Conservation (phyloP, 2,888 invertebrate genomes). For the Isoperla grammatica region DNA sequence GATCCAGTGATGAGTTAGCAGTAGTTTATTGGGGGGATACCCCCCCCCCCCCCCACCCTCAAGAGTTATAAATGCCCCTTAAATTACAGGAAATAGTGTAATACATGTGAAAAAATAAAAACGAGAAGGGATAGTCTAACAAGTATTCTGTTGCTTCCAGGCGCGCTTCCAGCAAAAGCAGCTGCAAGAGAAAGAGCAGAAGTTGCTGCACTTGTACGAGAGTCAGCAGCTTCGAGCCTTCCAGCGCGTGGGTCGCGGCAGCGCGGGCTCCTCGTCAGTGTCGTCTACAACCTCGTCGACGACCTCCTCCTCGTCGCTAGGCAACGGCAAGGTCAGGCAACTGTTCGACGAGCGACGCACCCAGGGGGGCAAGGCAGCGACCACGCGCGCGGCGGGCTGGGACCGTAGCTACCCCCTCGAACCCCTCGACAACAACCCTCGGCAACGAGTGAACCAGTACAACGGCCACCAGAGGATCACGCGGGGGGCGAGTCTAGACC, state of each 20-base stretch:
- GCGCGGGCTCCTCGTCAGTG: constrained; percentile 40
- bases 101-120: no score
- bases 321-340: constrained; percentile 61
- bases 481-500: constrained; percentile 26
- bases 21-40: no score
- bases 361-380: constrained; percentile 45
- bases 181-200: constrained; percentile 72
- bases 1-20: no score
- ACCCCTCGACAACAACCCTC: constrained; percentile 56
- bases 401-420: constrained; percentile 78
- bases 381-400: constrained; percentile 32
- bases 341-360: constrained; percentile 76
- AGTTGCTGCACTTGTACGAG: constrained; percentile 64
- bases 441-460: constrained; percentile 28
- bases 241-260: constrained; percentile 51
- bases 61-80: no score
- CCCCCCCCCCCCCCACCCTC: no score
- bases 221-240: constrained; percentile 61
- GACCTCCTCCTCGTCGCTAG: constrained; percentile 33
- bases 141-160: no score
- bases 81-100: no score
- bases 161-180: constrained; percentile 79
- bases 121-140: no score
- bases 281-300: constrained; percentile 32
- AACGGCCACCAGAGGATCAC: constrained; percentile 4